Percentiles rank a stretch among this genome's conserved stretches.
phyloP scores from a whole-genome alignment of 2,113 vertebrate genomes.

The Takifugu flavidus region DNA sequence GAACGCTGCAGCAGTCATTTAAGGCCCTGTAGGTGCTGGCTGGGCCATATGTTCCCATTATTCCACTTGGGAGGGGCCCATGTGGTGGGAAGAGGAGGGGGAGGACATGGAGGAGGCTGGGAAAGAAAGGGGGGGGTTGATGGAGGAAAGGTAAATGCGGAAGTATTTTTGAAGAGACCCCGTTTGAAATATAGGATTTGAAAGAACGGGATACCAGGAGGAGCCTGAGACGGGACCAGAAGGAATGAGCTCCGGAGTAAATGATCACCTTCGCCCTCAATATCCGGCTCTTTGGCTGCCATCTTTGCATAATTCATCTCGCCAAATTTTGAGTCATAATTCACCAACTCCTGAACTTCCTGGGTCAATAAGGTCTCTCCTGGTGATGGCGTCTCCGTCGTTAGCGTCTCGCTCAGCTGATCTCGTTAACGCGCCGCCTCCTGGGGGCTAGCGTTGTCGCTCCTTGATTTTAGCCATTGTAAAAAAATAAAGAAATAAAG shows the following conservation, averaged over 20 bases:
- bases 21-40: constrained; percentile 72
- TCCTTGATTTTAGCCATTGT: constrained; percentile 6
- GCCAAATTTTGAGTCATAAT: constrained; percentile 55
- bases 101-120: constrained; percentile 18
- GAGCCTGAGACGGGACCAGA: constrained; percentile 53
- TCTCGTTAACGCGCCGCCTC: neutral
- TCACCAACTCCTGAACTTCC: constrained; percentile 56
- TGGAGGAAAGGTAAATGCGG: constrained; percentile 33
- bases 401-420: constrained; percentile 12
- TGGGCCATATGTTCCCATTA: constrained; percentile 74
- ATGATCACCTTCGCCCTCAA: constrained; percentile 66
- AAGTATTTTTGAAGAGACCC: constrained; percentile 63
- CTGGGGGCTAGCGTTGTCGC: neutral
- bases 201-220: constrained; percentile 41
- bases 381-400: constrained; percentile 26
- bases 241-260: constrained; percentile 59
- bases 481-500: neutral
- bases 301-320: constrained; percentile 69
- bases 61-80: constrained; percentile 69
- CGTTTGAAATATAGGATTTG: constrained; percentile 38
- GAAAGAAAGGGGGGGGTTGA: constrained; percentile 17
- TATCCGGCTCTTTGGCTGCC: constrained; percentile 57
- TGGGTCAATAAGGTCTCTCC: constrained; percentile 27
- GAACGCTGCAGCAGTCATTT: constrained; percentile 73
- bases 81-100: constrained; percentile 52